Evolutionary conservation across 37 sponge, comb jelly and placozoan genomes (phyloP).

Genomic region (Haliclona indistincta): DNA sequence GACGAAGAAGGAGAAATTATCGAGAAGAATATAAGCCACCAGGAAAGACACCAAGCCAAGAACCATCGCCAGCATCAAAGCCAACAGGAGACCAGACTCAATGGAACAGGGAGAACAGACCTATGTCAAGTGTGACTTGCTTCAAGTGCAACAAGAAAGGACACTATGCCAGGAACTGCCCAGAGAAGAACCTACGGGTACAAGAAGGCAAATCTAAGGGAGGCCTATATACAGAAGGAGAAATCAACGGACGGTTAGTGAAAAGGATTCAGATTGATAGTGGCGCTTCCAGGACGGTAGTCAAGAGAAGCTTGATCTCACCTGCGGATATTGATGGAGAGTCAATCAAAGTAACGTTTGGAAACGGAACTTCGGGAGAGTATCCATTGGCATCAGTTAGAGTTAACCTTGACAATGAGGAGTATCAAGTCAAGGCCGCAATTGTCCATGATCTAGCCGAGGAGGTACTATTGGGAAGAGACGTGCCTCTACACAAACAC

Average conservation of each 20-base stretch:
- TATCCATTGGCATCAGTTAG: background rate
- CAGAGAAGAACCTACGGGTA: constrained; percentile 2
- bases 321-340: background rate
- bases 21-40: too few relatives aligned
- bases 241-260: background rate
- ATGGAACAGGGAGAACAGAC: constrained; percentile 7
- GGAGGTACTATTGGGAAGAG: constrained; percentile 2
- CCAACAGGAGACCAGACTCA: background rate
- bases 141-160: constrained; percentile 8
- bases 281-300: background rate
- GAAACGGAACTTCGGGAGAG: background rate
- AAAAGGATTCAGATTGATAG: constrained; percentile 4
- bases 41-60: too few relatives aligned
- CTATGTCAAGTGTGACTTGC: background rate
- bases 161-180: background rate
- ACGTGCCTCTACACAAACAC: constrained; percentile 10
- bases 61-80: background rate
- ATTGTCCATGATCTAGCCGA: constrained; percentile 3
- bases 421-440: constrained; percentile 1
- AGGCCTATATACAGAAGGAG: background rate
- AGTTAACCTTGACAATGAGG: background rate
- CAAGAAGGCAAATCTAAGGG: background rate
- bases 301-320: background rate
- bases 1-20: too few relatives aligned
- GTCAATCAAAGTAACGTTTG: background rate